These are phyloP conservation scores for Cladopsammia gracilis DNA, from an alignment of 64 coral and sea anemone species.

Conservation along the genomic window DNA sequence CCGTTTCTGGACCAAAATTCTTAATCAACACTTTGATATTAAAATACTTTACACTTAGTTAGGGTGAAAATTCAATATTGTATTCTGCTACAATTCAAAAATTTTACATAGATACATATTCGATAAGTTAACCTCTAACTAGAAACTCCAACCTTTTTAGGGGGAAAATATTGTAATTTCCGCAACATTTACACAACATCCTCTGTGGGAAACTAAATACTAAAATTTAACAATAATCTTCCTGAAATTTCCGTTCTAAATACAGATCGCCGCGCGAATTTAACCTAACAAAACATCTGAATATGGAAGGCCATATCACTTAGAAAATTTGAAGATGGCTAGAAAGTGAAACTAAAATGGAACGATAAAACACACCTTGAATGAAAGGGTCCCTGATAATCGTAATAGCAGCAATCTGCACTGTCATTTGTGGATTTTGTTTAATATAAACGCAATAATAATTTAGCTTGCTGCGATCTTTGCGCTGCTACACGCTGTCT, in stretches of 20 bases:
- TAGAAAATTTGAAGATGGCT: conserved; percentile 9
- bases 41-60: conserved; percentile 99
- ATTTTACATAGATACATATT: conserved; percentile 99
- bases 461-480: conserved; percentile 72
- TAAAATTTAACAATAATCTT: conserved; percentile 41
- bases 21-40: conserved; percentile 99
- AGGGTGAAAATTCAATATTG: conserved; percentile 99
- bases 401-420: conserved; percentile 61
- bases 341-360: conserved; percentile 46
- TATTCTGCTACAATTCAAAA: conserved; percentile 98
- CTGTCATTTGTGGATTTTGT: conserved; percentile 59
- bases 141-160: conserved; percentile 80
- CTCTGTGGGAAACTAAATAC: conserved; percentile 71
- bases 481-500: conserved; percentile 45
- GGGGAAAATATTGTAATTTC: conserved; percentile 86
- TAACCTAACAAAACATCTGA: background rate
- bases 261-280: conserved; percentile 10
- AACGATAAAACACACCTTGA: conserved; percentile 38
- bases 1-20: conserved; percentile 81
- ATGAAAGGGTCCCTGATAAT: conserved; percentile 43
- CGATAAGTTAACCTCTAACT: conserved; percentile 93
- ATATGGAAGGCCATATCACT: background rate
- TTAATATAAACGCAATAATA: conserved; percentile 80
- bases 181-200: conserved; percentile 86
- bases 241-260: conserved; percentile 44